A percentile compares a stretch with the other conserved stretches of the same genome.
Evolutionary conservation across 1,140 invertebrate species (phyloP).

Genomic region (Drosophila kurseongensis): DNA sequence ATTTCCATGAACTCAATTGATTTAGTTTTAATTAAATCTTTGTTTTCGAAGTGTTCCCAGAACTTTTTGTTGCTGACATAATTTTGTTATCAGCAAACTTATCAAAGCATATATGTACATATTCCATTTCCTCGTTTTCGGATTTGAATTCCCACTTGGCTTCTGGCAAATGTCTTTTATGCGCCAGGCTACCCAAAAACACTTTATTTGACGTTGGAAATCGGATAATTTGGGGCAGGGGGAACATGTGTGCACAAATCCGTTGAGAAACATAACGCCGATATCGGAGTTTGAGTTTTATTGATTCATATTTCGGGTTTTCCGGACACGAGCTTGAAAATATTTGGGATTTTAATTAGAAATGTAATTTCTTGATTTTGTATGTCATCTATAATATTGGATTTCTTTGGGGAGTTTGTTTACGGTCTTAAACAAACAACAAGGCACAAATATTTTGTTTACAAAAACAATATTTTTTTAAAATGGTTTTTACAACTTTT

Average conservation of each 20-base stretch:
- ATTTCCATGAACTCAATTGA: not conserved
- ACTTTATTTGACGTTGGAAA: not conserved
- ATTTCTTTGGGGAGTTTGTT: too few species aligned
- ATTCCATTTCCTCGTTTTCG: conserved; percentile 7
- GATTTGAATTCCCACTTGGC: conserved; percentile 29
- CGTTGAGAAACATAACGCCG: not conserved
- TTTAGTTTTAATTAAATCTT: not conserved
- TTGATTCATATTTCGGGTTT: not conserved
- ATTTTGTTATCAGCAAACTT: conserved; percentile 29
- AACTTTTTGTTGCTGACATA: not conserved
- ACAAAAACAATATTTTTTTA: not conserved
- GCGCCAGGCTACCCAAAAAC: not conserved
- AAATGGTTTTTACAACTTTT: not conserved
- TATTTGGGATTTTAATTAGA: not conserved
- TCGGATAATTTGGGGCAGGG: not conserved
- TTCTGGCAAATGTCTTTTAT: conserved; percentile 36
- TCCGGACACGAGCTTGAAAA: not conserved
- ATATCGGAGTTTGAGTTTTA: not conserved
- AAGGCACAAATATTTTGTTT: too few species aligned
- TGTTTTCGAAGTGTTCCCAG: not conserved
- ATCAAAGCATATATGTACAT: conserved; percentile 8
- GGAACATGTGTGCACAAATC: not conserved
- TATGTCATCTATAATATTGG: too few species aligned
- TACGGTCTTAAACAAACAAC: too few species aligned
- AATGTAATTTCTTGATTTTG: too few species aligned